Conservation (phyloP, 2,113 vertebrate genomes). For the Phoenicopterus ruber region DNA sequence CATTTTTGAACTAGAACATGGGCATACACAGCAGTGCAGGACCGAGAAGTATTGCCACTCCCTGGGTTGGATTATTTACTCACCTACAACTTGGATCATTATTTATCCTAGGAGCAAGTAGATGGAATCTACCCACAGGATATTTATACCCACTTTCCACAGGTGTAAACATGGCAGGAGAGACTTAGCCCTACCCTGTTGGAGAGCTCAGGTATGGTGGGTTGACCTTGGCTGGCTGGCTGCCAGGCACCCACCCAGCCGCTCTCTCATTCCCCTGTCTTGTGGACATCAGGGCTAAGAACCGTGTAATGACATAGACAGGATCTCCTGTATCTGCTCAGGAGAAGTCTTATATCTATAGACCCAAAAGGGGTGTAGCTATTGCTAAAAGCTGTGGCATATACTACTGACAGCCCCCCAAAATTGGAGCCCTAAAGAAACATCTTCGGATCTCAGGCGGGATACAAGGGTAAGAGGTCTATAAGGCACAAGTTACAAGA, state of each 20-base stretch:
- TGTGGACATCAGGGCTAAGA: not conserved
- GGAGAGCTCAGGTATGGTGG: not conserved
- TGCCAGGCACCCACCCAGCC: not conserved
- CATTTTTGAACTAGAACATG: not conserved
- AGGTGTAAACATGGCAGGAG: not conserved
- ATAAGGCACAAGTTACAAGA: not conserved
- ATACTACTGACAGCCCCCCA: not conserved
- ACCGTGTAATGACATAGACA: not conserved
- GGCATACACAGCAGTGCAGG: not conserved
- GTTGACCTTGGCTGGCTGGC: not conserved
- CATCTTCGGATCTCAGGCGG: not conserved
- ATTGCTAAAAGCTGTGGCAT: not conserved
- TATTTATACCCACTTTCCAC: not conserved
- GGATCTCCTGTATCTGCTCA: not conserved
- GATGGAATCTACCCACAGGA: not conserved
- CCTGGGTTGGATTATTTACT: not conserved
- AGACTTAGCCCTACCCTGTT: not conserved
- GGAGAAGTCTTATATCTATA: not conserved
- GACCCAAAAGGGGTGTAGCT: not conserved
- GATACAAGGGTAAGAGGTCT: not conserved
- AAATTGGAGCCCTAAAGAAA: not conserved
- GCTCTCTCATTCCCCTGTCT: not conserved
- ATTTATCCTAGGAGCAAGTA: not conserved
- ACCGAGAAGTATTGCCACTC: not conserved
- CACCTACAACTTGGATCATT: not conserved